Evolutionary conservation across 2,113 vertebrate species (phyloP), one percentile per base, ranked within the genome.

Genomic region (Oreamnos americanus): DNA sequence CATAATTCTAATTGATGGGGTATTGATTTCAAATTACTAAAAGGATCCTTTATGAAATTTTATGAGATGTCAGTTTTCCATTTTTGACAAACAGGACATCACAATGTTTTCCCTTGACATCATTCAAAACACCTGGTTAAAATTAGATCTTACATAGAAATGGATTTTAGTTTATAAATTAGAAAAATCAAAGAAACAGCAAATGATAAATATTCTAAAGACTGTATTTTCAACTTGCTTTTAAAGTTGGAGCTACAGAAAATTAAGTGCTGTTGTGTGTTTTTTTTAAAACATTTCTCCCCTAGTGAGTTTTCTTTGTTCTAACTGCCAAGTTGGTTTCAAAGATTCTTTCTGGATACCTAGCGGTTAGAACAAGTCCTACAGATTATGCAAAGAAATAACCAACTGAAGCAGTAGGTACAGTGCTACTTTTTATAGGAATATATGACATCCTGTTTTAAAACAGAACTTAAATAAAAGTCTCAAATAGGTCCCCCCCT

Each of bases 241-340:
- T 89, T 74, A 96, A 88, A 14, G n/a, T 87, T 15, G 33, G 39
- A 81, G 74, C 83, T 88, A 81, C 2, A 87, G 64, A 93, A 96
- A 95, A 67, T n/a, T 39, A 23, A 92, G 11, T 6, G 26, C 36
- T 78, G 25, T 7, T 49, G 55, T 58, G 10, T 30, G 2, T 7
- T 76, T 83, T 76, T 82, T 81, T 81, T 87, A 15, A 55, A 91
- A 95, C 3, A 0, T 90, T 90, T 84, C 93, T 87, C 33, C 55
- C 53, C 53, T 16, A 21, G 45, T 81, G 88, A 96, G 62, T 83
- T 90, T 90, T 93, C 95, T 97, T 94, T 97, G 95, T 98, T 94
- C 79, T 94, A 89, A 71, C n/a, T 94, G 93, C 95, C 96, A 97
- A 96, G 79, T 12, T 94, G 47, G 79, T 96, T 95, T 97, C 93